Evolutionary conservation across 2,113 vertebrate genomes (phyloP), one percentile per base, ranked within the genome.

Genomic region (Halcyon senegalensis): DNA sequence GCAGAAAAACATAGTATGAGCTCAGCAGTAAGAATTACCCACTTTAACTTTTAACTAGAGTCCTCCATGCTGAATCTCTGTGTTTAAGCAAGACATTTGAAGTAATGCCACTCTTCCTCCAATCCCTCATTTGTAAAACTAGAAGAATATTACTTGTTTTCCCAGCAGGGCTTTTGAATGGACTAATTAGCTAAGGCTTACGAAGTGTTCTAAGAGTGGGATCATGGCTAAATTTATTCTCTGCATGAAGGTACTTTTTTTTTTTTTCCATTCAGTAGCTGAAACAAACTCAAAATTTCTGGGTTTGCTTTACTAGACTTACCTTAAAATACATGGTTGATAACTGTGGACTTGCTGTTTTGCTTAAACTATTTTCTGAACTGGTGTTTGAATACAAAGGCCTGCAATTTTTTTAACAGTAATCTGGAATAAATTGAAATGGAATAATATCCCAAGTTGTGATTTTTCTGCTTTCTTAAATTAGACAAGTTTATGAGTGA

Each of bases 111-210:
- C 35, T 93, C 80, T 82, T 87, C 60, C 53, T 74, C 60, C 87
- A 78, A 44, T 87, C 74, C 8, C 62, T 95, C 53, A 35, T 93
- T 95, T 96, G 73, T 91, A 79, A 89, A 92, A 79, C 33, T 51
- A 56, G 48, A 72, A 84, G 53, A 87, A 89, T 87, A 79, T 94
- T 90, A 87, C 56, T 95, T 95, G 69, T 87, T 94, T 93, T 96
- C 87, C 84, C 82, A 76, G 84, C 35, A 75, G 81, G 66, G 77
- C 41, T 89, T 92, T 91, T 82, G 66, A 82, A 87, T 63, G n/a
- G 37, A 62, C 44, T 96, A 83, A 80, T 93, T 80, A 96, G 63
- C 72, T 90, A 46, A 85, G 67, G 62, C 72, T 96, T 83, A 76
- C 58, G 58, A 69, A 87, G 35, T 60, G 48, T 72, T 93, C 39